Conservation (phyloP, 2,888 invertebrate genomes). For the Phragmatobia fuliginosa region DNA sequence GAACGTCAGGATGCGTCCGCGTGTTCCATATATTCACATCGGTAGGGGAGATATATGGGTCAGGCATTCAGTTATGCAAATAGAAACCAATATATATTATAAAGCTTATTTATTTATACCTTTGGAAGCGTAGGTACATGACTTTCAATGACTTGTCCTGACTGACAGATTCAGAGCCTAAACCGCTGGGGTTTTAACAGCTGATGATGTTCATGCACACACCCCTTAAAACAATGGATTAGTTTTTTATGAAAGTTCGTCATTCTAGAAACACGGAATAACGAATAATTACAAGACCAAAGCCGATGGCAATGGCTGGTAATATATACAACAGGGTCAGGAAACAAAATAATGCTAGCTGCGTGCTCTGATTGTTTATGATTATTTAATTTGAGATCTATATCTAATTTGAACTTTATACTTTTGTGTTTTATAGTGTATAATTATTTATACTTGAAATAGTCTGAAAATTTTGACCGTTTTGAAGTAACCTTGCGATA, state of each 20-base stretch:
- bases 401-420: background rate
- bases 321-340: background rate
- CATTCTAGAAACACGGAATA: no score
- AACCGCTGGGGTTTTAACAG: no score
- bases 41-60: background rate
- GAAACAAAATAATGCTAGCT: background rate
- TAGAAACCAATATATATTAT: background rate
- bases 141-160: no score
- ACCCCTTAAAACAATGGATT: background rate
- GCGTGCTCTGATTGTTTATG: background rate
- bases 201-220: no score
- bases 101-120: no score
- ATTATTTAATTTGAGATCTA: background rate
- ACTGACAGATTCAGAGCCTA: no score
- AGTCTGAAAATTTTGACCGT: background rate
- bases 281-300: no score
- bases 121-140: no score
- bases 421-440: background rate
- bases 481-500: background rate
- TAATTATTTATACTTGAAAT: background rate
- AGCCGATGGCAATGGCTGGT: background rate
- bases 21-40: background rate
- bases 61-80: background rate
- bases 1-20: constrained; percentile 10
- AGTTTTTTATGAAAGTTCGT: no score